Evolutionary conservation across 2,113 vertebrate species (phyloP).

Genomic region (Condylura cristata): DNA sequence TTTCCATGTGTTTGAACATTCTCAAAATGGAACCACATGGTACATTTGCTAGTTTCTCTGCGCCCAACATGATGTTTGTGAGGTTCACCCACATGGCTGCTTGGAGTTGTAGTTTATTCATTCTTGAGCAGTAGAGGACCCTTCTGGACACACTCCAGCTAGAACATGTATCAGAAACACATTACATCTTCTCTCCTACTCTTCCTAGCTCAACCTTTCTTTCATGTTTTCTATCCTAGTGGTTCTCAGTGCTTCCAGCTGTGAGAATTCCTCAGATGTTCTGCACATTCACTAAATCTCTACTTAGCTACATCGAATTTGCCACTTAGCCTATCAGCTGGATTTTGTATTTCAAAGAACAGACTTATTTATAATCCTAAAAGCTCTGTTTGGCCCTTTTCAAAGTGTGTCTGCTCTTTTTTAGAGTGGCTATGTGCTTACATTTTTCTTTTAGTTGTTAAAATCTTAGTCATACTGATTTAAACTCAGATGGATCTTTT

Average conservation of each 20-base stretch:
- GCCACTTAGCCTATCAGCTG: not conserved
- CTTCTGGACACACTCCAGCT: not conserved
- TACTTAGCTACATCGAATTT: not conserved
- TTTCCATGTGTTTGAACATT: not conserved
- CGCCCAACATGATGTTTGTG: not conserved
- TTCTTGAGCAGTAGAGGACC: not conserved
- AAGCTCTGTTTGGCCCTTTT: not conserved
- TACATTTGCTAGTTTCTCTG: not conserved
- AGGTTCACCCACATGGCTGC: not conserved
- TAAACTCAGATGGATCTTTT: not conserved
- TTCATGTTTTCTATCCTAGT: not conserved
- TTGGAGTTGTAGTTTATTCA: not conserved
- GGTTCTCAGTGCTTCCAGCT: not conserved
- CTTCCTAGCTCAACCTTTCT: not conserved
- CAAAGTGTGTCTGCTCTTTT: not conserved
- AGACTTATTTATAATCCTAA: not conserved
- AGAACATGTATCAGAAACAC: not conserved
- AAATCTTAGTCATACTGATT: not conserved
- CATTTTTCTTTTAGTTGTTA: not conserved
- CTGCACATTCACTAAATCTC: not conserved
- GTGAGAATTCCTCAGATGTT: not conserved
- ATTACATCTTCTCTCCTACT: not conserved
- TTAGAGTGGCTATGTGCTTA: not conserved
- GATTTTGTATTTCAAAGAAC: not conserved
- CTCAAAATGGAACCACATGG: not conserved